Base-by-base conservation (phyloP, 2,113 vertebrate species). In the Dipodomys ordii region DNA sequence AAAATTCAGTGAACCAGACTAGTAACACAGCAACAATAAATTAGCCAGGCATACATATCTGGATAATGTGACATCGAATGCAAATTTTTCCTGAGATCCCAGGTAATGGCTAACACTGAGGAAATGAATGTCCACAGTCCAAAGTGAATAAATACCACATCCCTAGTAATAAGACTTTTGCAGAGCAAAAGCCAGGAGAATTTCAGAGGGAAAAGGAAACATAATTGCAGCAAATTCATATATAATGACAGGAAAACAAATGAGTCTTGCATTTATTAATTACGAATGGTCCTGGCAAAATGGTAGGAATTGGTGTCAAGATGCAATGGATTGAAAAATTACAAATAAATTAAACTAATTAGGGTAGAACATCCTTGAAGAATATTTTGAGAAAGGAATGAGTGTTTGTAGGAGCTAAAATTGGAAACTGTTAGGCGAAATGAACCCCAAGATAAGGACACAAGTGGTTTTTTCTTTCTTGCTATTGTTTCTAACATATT, bases 271-370 rank as follows among this genome's bases (percentile, higher is more conserved):
- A 86, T 72, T 28, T 44, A 76, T 23, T 71, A 62, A 72, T 93
- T 93, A 93, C 22, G 53, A 95, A 79, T 39, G 0, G 10, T 91
- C 86, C 95, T 32, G 13, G 2, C 94, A 80, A 91, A 93, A 76
- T 44, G 2, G 9, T 80, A 73, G 76, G 16, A 69, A 83, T 28
- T 80, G 53, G 71, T 71, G 65, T 44, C 87, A 94, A 91, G 67
- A 76, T n/a, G 25, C 30, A 88, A 57, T 35, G n/a, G 32, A 13
- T 82, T 93, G 65, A 91, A 64, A 94, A 73, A 82, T 73, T 82
- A 60, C 30, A 91, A 92, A 73, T n/a, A 86, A 69, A 92, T 46
- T 62, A 83, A 86, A 82, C 39, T 83, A 71, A 90, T 90, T 92
- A 71, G 20, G 22, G 39, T 19, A 89, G 76, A 89, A 85, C 11